phyloP scores from a whole-genome alignment of 92 coral and sea anemone genomes.

The Parazoanthus swiftii region DNA sequence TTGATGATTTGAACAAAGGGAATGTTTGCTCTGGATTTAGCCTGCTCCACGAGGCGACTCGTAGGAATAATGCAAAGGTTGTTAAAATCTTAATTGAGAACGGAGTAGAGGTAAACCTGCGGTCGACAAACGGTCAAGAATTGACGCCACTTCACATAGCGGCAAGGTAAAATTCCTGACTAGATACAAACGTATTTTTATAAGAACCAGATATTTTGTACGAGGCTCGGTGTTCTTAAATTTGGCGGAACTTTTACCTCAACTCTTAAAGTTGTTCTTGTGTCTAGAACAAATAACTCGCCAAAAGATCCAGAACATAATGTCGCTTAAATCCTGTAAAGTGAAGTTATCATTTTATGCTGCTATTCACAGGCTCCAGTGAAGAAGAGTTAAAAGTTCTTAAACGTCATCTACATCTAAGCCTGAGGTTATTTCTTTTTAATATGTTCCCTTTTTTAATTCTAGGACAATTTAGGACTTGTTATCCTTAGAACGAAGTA shows the following conservation, averaged over 20 bases:
- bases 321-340: too few relatives aligned
- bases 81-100: constrained; percentile 1
- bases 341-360: too few relatives aligned
- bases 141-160: constrained; percentile 34
- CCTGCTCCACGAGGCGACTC: constrained; percentile 10
- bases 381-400: too few relatives aligned
- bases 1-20: background rate
- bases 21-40: background rate
- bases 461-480: too few relatives aligned
- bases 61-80: background rate
- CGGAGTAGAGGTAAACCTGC: constrained; percentile 8
- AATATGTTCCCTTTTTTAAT: too few relatives aligned
- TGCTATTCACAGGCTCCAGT: too few relatives aligned
- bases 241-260: too few relatives aligned
- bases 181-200: background rate
- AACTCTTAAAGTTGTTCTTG: background rate
- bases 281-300: background rate
- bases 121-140: constrained; percentile 13
- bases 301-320: too few relatives aligned
- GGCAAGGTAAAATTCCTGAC: background rate
- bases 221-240: background rate
- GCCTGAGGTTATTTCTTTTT: too few relatives aligned
- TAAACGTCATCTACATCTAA: too few relatives aligned
- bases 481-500: too few relatives aligned
- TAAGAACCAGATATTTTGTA: background rate